Conservation (phyloP, 64 coral and sea anemone genomes). For the Pocillopora verrucosa region DNA sequence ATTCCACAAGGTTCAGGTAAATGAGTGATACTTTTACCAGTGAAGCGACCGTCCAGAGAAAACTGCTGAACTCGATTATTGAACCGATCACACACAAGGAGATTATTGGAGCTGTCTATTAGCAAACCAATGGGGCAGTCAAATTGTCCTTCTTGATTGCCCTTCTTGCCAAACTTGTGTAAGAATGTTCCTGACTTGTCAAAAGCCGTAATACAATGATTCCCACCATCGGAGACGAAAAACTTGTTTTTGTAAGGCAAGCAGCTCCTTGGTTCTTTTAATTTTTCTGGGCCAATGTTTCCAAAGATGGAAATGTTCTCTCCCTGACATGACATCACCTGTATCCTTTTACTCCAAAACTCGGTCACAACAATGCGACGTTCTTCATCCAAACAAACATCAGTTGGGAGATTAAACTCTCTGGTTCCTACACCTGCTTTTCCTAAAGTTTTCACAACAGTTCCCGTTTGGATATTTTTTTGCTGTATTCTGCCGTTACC, state of each 20-base stretch:
- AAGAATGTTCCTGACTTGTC: background rate
- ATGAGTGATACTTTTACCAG: slow-evolving; percentile 16
- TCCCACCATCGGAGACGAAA: background rate
- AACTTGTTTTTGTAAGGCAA: background rate
- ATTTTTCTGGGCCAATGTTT: background rate
- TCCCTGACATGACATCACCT: background rate
- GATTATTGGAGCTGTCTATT: slow-evolving; percentile 8
- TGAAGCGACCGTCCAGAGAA: slow-evolving; percentile 41
- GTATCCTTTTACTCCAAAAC: background rate
- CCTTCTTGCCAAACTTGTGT: background rate
- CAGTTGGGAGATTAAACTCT: background rate
- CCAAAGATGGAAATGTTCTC: slow-evolving; percentile 2
- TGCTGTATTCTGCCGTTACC: slow-evolving; percentile 20
- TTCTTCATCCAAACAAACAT: slow-evolving; percentile 30
- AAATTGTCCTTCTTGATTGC: slow-evolving; percentile 2
- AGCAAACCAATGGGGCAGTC: slow-evolving; percentile 1
- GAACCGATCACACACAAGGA: slow-evolving; percentile 11
- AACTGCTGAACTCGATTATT: slow-evolving; percentile 44
- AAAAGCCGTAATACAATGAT: background rate
- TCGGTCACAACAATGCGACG: slow-evolving; percentile 34
- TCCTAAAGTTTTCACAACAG: slow-evolving; percentile 11
- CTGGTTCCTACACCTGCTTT: background rate
- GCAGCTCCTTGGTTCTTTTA: background rate
- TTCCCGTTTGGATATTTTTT: slow-evolving; percentile 13
- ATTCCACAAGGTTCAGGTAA: background rate